phyloP scores from a whole-genome alignment of 1,140 invertebrate genomes.

The Drosophila santomea region DNA sequence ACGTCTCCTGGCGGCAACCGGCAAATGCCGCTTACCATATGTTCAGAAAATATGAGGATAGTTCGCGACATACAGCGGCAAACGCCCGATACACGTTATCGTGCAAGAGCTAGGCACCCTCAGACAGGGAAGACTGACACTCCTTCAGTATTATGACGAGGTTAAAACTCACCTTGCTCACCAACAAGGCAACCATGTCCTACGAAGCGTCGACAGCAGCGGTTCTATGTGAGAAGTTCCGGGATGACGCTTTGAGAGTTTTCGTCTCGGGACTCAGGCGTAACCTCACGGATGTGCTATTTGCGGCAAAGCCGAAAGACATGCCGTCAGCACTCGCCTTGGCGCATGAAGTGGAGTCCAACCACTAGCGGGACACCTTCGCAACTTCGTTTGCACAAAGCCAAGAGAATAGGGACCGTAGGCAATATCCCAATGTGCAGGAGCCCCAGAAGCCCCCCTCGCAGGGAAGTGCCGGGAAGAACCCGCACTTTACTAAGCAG shows the following conservation, averaged over 20 bases:
- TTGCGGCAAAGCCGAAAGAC: conserved; percentile 1
- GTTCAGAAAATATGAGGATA: no score
- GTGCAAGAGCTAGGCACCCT: background rate
- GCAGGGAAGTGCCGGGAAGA: no score
- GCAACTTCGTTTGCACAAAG: conserved; percentile 20
- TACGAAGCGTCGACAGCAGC: background rate
- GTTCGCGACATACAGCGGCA: background rate
- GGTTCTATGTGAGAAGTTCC: background rate
- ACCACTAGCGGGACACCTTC: conserved; percentile 10
- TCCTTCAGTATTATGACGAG: no score
- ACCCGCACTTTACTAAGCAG: no score
- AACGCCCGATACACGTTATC: background rate
- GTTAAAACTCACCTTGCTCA: background rate
- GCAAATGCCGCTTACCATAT: no score
- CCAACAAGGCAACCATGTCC: background rate
- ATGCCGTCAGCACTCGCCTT: conserved; percentile 9
- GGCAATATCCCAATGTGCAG: background rate
- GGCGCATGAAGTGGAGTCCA: conserved; percentile 20
- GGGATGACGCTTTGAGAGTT: background rate
- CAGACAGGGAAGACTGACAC: background rate
- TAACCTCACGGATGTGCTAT: background rate
- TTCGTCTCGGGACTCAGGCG: background rate
- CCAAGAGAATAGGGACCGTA: conserved; percentile 12
- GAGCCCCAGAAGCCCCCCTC: background rate
- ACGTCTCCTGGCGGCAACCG: no score